Percentiles rank a stretch among this genome's conserved stretches.
phyloP scores from a whole-genome alignment of 2,888 invertebrate genomes.

The Lochmaea capreae region DNA sequence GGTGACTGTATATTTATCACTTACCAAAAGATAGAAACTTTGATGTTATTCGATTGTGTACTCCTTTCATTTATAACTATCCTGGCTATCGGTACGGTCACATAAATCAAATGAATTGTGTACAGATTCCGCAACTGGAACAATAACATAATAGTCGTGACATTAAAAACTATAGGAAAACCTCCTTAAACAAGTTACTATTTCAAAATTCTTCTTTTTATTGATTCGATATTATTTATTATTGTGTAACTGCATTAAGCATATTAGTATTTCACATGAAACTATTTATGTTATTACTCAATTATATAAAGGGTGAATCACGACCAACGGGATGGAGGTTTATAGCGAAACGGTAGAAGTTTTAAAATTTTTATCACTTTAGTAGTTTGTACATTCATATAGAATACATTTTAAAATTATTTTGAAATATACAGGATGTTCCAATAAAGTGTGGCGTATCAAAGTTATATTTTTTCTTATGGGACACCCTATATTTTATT shows the following conservation, averaged over 20 bases:
- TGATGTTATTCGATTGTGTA: conserved; percentile 7
- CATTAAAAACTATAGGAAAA: conserved; percentile 62
- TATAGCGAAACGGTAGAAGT: no score
- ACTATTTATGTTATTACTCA: no score
- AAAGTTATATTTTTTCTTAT: no score
- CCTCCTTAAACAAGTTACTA: conserved; percentile 49
- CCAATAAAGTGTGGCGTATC: no score
- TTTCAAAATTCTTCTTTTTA: neutral
- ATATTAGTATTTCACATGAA: neutral
- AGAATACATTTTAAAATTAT: no score
- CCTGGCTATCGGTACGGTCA: conserved; percentile 52
- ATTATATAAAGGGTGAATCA: no score
- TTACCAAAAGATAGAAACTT: neutral
- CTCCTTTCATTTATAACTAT: conserved; percentile 51
- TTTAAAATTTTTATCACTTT: no score
- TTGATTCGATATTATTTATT: neutral
- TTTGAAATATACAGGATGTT: no score
- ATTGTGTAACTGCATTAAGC: neutral
- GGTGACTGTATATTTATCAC: neutral
- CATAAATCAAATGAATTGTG: conserved; percentile 62
- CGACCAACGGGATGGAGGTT: no score
- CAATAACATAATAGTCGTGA: conserved; percentile 63
- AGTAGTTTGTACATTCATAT: no score
- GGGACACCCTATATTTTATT: no score
- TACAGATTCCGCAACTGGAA: conserved; percentile 62